Evolutionary conservation across 2,113 vertebrate species (phyloP).

Genomic region (Cricetomys ansorgei): DNA sequence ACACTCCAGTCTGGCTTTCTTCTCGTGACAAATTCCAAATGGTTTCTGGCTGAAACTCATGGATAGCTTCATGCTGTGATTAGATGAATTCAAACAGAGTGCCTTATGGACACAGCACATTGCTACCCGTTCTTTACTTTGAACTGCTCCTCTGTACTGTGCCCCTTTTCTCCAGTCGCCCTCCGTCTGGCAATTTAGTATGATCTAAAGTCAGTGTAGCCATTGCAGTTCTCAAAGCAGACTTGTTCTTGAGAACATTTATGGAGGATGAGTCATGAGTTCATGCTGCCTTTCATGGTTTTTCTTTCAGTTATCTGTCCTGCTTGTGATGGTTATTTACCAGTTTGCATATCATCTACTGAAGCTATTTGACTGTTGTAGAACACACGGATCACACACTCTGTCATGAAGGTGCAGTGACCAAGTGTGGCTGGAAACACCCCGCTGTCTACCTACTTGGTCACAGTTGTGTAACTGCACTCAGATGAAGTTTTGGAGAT

Average conservation of each 20-base stretch:
- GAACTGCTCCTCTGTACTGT: not conserved
- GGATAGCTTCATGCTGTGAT: not conserved
- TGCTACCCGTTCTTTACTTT: constrained; percentile 30
- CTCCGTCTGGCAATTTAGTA: not conserved
- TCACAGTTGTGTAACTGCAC: not conserved
- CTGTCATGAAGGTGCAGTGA: not conserved
- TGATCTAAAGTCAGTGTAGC: constrained; percentile 62
- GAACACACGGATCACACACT: not conserved
- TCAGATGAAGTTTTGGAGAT: not conserved
- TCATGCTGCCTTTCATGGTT: not conserved
- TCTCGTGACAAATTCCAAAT: not conserved
- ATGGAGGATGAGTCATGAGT: constrained; percentile 21
- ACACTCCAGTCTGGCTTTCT: not conserved
- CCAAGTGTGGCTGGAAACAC: not conserved
- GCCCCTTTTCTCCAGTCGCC: not conserved
- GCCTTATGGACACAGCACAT: not conserved
- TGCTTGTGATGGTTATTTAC: not conserved
- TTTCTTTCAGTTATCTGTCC: not conserved
- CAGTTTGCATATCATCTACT: not conserved
- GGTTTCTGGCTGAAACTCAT: not conserved
- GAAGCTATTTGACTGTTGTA: not conserved
- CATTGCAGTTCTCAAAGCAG: not conserved
- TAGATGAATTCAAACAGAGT: not conserved
- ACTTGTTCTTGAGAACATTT: not conserved
- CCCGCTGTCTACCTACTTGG: not conserved